A percentile compares a stretch with the other conserved stretches of the same genome.
Conservation (phyloP, 2,888 invertebrate genomes). For the Digitonthophagus gazella region DNA sequence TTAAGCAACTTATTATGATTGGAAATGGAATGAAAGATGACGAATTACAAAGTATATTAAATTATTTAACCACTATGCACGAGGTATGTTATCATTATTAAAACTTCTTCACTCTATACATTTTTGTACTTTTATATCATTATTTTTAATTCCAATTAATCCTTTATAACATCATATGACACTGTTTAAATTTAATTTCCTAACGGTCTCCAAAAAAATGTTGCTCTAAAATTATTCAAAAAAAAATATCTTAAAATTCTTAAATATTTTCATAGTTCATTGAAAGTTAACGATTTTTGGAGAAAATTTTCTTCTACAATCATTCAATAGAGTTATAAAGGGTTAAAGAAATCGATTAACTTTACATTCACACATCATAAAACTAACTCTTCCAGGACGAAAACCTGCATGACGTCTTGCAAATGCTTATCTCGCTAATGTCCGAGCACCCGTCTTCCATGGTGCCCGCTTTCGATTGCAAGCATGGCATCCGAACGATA, state of each 20-base stretch:
- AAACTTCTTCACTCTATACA: not conserved
- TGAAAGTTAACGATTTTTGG: not conserved
- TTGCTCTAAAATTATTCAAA: not conserved
- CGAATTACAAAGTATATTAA: constrained; percentile 96
- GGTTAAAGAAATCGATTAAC: too few species aligned
- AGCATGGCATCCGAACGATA: constrained; percentile 93
- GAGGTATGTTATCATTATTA: constrained; percentile 63
- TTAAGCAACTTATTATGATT: constrained; percentile 95
- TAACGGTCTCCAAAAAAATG: too few species aligned
- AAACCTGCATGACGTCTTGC: constrained; percentile 95
- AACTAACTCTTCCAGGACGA: constrained; percentile 71
- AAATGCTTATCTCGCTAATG: constrained; percentile 95
- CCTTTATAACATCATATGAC: constrained; percentile 1
- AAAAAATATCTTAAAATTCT: not conserved
- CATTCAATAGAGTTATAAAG: too few species aligned
- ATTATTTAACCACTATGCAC: constrained; percentile 96
- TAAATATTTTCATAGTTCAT: not conserved
- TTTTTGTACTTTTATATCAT: not conserved
- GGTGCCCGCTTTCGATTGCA: constrained; percentile 98
- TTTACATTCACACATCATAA: not conserved
- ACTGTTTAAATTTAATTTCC: not conserved
- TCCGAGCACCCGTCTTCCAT: constrained; percentile 98
- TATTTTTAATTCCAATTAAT: not conserved
- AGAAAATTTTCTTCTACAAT: too few species aligned
- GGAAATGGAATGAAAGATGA: constrained; percentile 98